phyloP scores from a whole-genome alignment of 2,113 vertebrate species.

The Tragelaphus imberbis region DNA sequence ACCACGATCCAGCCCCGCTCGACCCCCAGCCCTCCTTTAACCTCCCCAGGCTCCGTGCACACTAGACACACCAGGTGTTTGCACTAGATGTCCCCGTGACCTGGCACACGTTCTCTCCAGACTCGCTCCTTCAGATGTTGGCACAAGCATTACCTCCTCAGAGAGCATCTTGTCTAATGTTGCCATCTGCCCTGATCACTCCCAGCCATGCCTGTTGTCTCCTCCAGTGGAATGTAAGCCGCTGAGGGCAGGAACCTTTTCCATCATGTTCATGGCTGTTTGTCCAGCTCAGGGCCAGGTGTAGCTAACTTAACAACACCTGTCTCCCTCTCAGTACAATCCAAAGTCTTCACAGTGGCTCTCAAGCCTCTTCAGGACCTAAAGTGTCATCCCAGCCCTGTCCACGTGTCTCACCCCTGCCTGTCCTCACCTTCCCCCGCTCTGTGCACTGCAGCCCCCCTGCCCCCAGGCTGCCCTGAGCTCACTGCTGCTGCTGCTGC shows the following conservation, averaged over 20 bases:
- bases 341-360: background rate
- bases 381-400: background rate
- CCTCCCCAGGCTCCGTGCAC: background rate
- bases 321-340: background rate
- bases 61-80: background rate
- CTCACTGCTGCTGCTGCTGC: too few species aligned
- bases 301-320: background rate
- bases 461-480: background rate
- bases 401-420: rapidly evolving
- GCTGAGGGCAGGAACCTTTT: background rate
- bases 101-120: background rate
- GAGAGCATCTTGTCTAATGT: background rate
- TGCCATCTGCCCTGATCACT: rapidly evolving
- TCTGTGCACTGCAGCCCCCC: background rate
- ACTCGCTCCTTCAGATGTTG: background rate
- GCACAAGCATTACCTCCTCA: background rate
- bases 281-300: background rate
- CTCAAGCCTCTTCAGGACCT: background rate
- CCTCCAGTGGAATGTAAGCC: background rate
- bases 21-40: background rate
- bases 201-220: background rate
- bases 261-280: rapidly evolving
- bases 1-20: background rate
- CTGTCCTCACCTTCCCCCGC: background rate
- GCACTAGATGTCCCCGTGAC: background rate